Evolutionary conservation across 2,888 invertebrate species (phyloP).

Genomic region (Tinea trinotella): DNA sequence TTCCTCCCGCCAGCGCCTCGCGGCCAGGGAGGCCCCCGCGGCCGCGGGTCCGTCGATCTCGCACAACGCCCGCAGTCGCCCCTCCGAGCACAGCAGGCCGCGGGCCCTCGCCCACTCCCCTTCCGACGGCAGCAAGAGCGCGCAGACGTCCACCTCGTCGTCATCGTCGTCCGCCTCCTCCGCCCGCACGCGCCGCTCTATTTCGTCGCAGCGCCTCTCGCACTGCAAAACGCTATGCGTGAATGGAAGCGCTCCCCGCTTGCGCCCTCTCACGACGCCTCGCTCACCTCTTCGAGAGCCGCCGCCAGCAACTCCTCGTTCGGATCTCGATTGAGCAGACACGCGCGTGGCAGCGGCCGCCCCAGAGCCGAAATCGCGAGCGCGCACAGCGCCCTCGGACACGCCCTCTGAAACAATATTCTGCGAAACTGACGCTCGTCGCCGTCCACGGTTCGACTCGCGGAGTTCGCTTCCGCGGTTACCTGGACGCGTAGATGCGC

Average conservation of each 20-base stretch:
- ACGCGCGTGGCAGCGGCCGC: neutral
- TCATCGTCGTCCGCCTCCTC: conserved; percentile 31
- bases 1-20: conserved; percentile 16
- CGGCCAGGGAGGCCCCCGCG: conserved; percentile 13
- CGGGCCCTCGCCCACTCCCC: conserved; percentile 23
- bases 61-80: neutral
- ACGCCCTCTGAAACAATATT: neutral
- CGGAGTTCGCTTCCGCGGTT: neutral
- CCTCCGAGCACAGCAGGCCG: conserved; percentile 19
- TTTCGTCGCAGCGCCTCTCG: neutral
- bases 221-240: neutral
- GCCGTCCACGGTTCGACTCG: no score
- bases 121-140: conserved; percentile 30
- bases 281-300: neutral
- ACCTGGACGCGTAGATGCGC: neutral
- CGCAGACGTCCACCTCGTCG: conserved; percentile 30
- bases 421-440: no score
- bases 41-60: conserved; percentile 19
- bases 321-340: neutral
- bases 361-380: conserved; percentile 24
- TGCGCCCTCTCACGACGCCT: neutral
- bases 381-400: conserved; percentile 27
- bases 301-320: neutral
- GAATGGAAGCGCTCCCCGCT: neutral
- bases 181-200: conserved; percentile 27